Evolutionary conservation across 2,113 vertebrate species (phyloP), one percentile per base, ranked within the genome.

Genomic region (Callipepla californica): DNA sequence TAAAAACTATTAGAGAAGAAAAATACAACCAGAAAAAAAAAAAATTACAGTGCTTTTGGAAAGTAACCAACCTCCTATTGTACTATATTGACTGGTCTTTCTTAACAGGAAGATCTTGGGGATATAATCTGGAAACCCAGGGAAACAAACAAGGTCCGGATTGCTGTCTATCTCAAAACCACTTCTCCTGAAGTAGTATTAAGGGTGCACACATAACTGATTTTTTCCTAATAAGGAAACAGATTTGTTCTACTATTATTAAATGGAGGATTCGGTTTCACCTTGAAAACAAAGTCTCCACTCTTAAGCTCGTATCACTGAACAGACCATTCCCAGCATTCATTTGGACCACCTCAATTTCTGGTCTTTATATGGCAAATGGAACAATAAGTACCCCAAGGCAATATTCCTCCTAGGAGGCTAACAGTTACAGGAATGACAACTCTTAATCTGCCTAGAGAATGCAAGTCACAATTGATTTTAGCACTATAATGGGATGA

Each of bases 301-400:
- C 44, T 80, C 53, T 59, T 72, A 42, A 68, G 26, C 19, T 42
- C 38, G 1, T 62, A 55, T 13, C 32, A 30, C 26, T 22, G 17
- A 69, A 34, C 0, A 63, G 40, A 45, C 11, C 2, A 0, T 28
- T 61, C 50, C 48, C 34, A 5, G 0, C 8, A 6, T 4, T 70
- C 51, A 38, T 58, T 8, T 32, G 44, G 63, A 47, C 9, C 32
- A 45, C 6, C 36, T 32, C 28, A 9, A 34, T 51, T 59, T 45
- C 42, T 48, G n/a, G 20, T 42, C 73, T 61, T 32, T 30, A 3
- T 22, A 28, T 7, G 5, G 30, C 23, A 74, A 79, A 40, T 15
- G 32, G 3, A 75, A 30, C 12, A 38, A 48, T 28, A 10, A 22
- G 4, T 19, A 32, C 30, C 28, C 44, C 55, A 63, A 26, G 20